Conservation (phyloP, 1,140 invertebrate genomes). For the Zaprionus kolodkinae region DNA sequence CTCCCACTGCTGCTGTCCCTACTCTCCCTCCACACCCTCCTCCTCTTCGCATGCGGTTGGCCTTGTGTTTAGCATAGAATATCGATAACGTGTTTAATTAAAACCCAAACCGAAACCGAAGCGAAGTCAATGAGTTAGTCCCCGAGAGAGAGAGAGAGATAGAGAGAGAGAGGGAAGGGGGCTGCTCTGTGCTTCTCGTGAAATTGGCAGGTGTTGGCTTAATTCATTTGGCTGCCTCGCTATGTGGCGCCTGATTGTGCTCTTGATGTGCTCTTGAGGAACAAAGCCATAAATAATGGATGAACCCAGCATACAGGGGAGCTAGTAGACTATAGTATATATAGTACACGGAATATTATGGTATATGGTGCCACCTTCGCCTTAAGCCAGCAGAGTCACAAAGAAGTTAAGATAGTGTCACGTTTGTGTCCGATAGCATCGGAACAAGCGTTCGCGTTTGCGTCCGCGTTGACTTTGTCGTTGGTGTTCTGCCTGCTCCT, state of each 20-base stretch:
- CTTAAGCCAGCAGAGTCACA: conserved; percentile 40
- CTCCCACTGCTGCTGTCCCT: too few species aligned
- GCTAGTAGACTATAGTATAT: neutral
- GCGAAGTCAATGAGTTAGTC: conserved; percentile 37
- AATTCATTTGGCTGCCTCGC: neutral
- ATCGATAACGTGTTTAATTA: conserved; percentile 75
- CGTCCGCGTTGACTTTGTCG: conserved; percentile 26
- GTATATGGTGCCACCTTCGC: neutral
- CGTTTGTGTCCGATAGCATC: conserved; percentile 63
- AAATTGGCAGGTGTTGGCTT: conserved; percentile 26
- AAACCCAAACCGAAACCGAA: conserved; percentile 35
- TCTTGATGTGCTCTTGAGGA: conserved; percentile 4
- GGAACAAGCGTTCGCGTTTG: neutral
- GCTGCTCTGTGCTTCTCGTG: neutral
- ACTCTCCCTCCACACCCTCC: too few species aligned
- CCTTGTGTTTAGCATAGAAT: conserved; percentile 7
- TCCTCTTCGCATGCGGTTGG: conserved; percentile 7
- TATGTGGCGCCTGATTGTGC: neutral
- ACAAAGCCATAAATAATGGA: conserved; percentile 65
- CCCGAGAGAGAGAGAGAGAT: neutral
- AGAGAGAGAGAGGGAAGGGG: neutral
- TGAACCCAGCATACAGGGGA: conserved; percentile 53
- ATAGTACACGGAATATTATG: conserved; percentile 5
- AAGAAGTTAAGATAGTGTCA: conserved; percentile 70
- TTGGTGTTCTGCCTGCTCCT: neutral